Conservation (phyloP, 2,797 vertebrate species). For the Pipistrellus pygmaeus region DNA sequence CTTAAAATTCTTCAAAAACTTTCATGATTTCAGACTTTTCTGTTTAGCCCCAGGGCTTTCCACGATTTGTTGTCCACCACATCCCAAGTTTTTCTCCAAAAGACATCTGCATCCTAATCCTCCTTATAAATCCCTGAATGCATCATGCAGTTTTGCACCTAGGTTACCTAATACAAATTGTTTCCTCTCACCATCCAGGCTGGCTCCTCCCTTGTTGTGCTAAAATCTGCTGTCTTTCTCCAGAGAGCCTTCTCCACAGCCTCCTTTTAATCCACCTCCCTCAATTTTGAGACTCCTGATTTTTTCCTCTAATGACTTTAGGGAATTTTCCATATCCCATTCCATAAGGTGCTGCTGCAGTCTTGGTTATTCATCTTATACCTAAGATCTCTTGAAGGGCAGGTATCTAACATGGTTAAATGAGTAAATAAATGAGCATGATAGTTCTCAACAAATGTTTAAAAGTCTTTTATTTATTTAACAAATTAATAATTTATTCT, state of each 20-base stretch:
- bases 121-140: not conserved
- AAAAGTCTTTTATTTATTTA: not conserved
- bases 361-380: not conserved
- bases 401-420: not conserved
- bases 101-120: not conserved
- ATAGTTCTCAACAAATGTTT: not conserved
- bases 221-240: not conserved
- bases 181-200: not conserved
- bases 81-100: not conserved
- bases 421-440: not conserved
- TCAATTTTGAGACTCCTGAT: not conserved
- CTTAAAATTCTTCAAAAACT: not conserved
- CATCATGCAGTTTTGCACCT: not conserved
- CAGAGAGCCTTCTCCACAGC: not conserved
- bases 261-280: not conserved
- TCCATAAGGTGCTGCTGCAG: not conserved
- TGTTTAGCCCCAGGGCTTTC: not conserved
- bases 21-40: not conserved
- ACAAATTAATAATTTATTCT: not conserved
- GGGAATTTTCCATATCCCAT: not conserved
- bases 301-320: not conserved
- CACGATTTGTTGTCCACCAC: not conserved
- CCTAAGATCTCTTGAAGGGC: not conserved
- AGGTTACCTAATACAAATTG: not conserved
- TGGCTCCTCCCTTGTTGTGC: not conserved